phyloP scores from a whole-genome alignment of 2,113 vertebrate genomes.

The Gadus chalcogrammus region DNA sequence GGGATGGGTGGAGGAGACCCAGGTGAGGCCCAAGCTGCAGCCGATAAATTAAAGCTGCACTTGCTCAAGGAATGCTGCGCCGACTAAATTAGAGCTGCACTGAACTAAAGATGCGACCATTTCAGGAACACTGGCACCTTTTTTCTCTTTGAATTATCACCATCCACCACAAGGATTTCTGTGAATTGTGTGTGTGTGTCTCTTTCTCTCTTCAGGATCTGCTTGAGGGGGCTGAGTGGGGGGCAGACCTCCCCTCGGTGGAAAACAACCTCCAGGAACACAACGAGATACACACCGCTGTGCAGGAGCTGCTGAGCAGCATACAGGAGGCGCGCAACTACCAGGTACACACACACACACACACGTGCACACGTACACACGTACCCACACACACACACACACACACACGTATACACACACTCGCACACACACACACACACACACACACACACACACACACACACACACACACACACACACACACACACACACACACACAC shows the following conservation, averaged over 20 bases:
- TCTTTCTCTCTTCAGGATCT: constrained; percentile 74
- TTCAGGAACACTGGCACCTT: no score
- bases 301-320: constrained; percentile 84
- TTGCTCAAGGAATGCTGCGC: no score
- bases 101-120: no score
- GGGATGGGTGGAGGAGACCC: constrained; percentile 96
- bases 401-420: neutral
- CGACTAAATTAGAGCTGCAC: no score
- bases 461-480: constrained; percentile 3
- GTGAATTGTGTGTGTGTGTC: neutral
- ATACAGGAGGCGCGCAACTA: constrained; percentile 88
- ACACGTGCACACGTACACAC: neutral
- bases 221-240: constrained; percentile 91
- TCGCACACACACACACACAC: neutral
- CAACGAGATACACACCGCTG: constrained; percentile 79
- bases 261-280: constrained; percentile 88
- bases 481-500: constrained; percentile 2
- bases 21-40: constrained; percentile 68
- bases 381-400: neutral
- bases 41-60: no score
- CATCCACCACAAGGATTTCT: no score
- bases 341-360: constrained; percentile 70
- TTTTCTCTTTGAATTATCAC: no score
- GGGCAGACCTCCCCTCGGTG: constrained; percentile 88
- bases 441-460: neutral